Conservation (phyloP, 2,113 vertebrate species). For the Cercopithecus mona region DNA sequence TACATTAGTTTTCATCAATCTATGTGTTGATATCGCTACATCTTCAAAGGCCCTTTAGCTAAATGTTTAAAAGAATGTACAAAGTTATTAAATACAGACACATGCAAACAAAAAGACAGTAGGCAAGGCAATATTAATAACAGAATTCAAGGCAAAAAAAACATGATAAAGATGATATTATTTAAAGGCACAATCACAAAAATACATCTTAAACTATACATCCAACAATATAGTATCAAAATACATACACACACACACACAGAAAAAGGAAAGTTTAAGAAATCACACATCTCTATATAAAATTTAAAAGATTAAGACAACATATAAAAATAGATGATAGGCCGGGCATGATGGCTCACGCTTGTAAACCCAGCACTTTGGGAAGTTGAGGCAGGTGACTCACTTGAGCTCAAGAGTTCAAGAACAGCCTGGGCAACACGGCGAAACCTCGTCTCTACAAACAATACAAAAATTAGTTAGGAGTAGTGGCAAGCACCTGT, state of each 20-base stretch:
- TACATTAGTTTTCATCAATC: neutral
- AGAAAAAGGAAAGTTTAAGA: neutral
- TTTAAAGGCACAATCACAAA: slow-evolving; percentile 28
- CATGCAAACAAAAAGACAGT: neutral
- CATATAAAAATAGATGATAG: neutral
- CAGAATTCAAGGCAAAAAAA: neutral
- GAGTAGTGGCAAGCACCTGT: no score
- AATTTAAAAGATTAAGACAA: slow-evolving; percentile 12
- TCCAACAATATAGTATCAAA: neutral
- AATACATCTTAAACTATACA: neutral
- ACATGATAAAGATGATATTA: neutral
- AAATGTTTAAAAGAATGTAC: neutral
- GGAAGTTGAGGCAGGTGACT: no score
- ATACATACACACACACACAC: neutral
- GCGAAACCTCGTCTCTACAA: no score
- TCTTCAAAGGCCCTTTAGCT: neutral
- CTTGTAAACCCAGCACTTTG: no score
- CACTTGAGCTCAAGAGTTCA: no score
- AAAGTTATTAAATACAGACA: neutral
- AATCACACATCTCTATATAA: neutral
- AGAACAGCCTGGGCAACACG: no score
- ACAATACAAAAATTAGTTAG: no score
- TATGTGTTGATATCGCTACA: neutral
- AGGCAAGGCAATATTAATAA: neutral
- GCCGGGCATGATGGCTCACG: no score